Percentiles rank a stretch among this genome's conserved stretches.
Evolutionary conservation across 2,113 vertebrate genomes (phyloP).

Genomic region (Steatornis caripensis): DNA sequence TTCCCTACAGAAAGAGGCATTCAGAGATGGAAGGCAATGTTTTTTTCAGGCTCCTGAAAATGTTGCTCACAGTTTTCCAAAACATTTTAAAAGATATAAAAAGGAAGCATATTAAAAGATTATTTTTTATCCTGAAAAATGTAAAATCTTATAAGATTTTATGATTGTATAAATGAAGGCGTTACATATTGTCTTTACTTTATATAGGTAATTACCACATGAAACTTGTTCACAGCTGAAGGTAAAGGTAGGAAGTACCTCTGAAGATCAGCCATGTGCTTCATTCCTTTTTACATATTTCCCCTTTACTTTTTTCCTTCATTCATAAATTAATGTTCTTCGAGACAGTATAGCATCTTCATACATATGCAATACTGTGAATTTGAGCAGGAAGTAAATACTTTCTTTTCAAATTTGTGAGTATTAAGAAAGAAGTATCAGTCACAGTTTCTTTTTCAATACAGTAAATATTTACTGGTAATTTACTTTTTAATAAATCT

Average conservation of each 20-base stretch:
- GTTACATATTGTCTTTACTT: background rate
- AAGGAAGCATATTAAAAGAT: background rate
- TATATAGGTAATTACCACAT: background rate
- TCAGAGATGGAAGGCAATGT: background rate
- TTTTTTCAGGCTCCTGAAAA: background rate
- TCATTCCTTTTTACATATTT: background rate
- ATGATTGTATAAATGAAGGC: background rate
- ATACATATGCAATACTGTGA: background rate
- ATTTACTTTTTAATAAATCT: background rate
- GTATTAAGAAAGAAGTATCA: background rate
- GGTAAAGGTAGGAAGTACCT: background rate
- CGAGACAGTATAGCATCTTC: background rate
- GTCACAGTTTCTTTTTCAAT: background rate
- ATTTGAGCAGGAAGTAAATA: background rate
- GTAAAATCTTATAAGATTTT: background rate
- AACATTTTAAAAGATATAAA: too few species aligned
- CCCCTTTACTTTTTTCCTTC: background rate
- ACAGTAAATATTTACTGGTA: background rate
- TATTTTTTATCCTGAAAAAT: background rate
- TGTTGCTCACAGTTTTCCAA: background rate
- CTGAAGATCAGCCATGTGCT: background rate
- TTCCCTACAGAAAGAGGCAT: background rate
- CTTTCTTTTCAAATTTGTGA: background rate
- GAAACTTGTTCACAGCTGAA: background rate
- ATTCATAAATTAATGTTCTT: background rate